Evolutionary conservation across 2,888 invertebrate species (phyloP), one percentile per base, ranked within the genome.

Genomic region (Nezara viridula): DNA sequence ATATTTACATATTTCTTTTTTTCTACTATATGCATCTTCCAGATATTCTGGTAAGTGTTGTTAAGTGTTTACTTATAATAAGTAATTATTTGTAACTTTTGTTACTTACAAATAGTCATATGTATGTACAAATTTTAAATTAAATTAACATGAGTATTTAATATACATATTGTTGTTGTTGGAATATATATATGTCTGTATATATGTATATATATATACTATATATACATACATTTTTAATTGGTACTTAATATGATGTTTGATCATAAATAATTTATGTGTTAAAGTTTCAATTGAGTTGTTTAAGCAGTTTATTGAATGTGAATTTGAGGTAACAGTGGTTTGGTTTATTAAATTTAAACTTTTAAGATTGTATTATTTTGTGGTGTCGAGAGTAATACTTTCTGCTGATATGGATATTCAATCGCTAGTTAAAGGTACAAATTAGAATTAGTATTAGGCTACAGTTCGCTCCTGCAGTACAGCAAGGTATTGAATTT

Each of bases 371-470:
- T 85, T 85, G 50, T 49, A 50, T 50, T 10, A 50, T 37, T 86
- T 85, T 37, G 37, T 86, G 86, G 49, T 49, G 40, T 47, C 49
- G 4, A 37, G 50, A 49, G 60, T 52, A 40, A 60, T 55, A 44
- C 10, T 21, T 86, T 44, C 86, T 86, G 24, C 27, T 49, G 86
- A 52, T 86, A 37, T 86, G 86, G 52, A 86, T 50, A 47, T 52
- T 50, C 32, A 47, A 37, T 55, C 55, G 14, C 73, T 88, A 60
- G 3, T 44, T 24, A 32, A 88, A 88, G 66, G 66, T 88, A 88
- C 66, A 40, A 86, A 47, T 37, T 88, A 85, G 40, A 88, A 40
- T 21, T 88, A 88, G 88, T 52, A 52, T 47, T 88, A 88, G 88
- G 88, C 88, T 88, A 50, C 66, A 21, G 24, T 88, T 81, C 52